These are phyloP conservation scores for Erebia ligea DNA, from an alignment of 2,888 invertebrate genomes.

Conservation along the genomic window DNA sequence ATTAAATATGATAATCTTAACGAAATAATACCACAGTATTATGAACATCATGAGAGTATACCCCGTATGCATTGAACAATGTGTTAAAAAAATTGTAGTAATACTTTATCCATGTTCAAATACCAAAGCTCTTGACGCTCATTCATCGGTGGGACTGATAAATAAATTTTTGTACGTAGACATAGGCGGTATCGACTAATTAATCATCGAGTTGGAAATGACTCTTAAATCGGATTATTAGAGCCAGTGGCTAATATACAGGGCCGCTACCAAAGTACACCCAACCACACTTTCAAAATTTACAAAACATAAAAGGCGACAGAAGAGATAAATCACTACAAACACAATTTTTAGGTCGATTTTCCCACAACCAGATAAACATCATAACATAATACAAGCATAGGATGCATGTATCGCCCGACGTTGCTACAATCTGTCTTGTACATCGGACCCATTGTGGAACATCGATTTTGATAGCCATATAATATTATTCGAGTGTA, in stretches of 20 bases:
- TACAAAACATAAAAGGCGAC: conserved; percentile 9
- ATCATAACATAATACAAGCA: conserved; percentile 10
- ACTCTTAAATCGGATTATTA: conserved; percentile 62
- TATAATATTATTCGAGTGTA: conserved; percentile 45
- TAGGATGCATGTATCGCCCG: conserved; percentile 38
- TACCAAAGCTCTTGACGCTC: conserved; percentile 19
- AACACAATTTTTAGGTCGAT: conserved; percentile 28
- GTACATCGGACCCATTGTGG: conserved; percentile 46
- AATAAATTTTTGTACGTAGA: conserved; percentile 43
- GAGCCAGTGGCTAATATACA: conserved; percentile 55
- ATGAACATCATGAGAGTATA: conserved; percentile 9
- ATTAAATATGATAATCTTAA: not conserved
- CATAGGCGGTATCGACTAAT: conserved; percentile 50
- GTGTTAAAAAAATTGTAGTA: conserved; percentile 13
- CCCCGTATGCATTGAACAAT: conserved; percentile 7
- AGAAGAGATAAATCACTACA: conserved; percentile 18
- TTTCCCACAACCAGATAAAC: conserved; percentile 17
- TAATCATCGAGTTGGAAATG: conserved; percentile 59
- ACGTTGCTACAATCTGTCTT: conserved; percentile 53
- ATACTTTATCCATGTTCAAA: conserved; percentile 25
- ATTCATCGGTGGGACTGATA: conserved; percentile 33
- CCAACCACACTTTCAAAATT: conserved; percentile 17
- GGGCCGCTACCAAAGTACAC: conserved; percentile 36
- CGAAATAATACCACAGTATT: conserved; percentile 5
- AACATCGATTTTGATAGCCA: conserved; percentile 46